Conservation (phyloP, 1,140 invertebrate genomes). For the Coboldia fuscipes region DNA sequence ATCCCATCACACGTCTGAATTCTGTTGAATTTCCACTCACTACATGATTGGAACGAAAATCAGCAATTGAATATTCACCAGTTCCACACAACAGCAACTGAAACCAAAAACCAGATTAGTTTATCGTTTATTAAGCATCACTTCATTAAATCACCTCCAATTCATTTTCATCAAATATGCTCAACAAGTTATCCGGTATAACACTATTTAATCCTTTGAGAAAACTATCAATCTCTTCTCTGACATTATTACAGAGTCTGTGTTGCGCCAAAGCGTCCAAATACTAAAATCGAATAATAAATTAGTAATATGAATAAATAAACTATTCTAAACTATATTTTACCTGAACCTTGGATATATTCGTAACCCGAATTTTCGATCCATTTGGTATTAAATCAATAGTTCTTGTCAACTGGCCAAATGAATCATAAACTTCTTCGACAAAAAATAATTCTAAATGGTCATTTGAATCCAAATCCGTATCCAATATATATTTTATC, state of each 20-base stretch:
- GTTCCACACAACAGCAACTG: slow-evolving; percentile 79
- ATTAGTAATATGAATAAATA: not conserved
- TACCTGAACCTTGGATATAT: slow-evolving; percentile 17
- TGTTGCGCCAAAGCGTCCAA: slow-evolving; percentile 79
- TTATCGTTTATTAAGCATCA: slow-evolving; percentile 9
- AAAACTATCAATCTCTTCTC: slow-evolving; percentile 72
- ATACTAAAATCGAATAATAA: slow-evolving; percentile 24
- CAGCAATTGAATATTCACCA: slow-evolving; percentile 76
- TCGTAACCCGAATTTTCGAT: slow-evolving; percentile 23
- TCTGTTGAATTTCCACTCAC: slow-evolving; percentile 63
- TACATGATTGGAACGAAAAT: slow-evolving; percentile 73
- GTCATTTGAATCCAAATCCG: slow-evolving; percentile 50
- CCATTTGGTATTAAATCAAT: slow-evolving; percentile 60
- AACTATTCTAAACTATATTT: not conserved
- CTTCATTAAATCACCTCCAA: slow-evolving; percentile 45
- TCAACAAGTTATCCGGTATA: slow-evolving; percentile 77
- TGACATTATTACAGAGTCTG: slow-evolving; percentile 55
- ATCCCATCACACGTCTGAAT: slow-evolving; percentile 65
- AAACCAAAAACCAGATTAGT: slow-evolving; percentile 20
- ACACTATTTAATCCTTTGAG: slow-evolving; percentile 74
- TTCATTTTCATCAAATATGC: slow-evolving; percentile 93
- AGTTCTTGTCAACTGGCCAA: slow-evolving; percentile 51
- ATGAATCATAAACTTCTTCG: slow-evolving; percentile 68
- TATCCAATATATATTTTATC: slow-evolving; percentile 79
- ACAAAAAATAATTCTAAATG: slow-evolving; percentile 69